Conservation (phyloP, 1,140 invertebrate species). For the Carcinoscorpius rotundicauda region DNA sequence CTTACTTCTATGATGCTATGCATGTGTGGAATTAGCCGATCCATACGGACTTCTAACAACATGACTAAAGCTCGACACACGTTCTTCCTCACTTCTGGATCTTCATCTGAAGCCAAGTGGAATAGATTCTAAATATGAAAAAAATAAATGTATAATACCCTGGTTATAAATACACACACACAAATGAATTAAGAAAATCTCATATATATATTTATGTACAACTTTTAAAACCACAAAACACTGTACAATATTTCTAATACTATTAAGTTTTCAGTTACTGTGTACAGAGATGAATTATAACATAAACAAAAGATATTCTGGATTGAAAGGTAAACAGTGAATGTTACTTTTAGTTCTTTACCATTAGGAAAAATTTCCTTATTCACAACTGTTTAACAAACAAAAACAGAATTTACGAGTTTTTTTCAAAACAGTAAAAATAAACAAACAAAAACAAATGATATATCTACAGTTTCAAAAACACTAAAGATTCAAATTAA, state of each 20-base stretch:
- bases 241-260: neutral
- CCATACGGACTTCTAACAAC: conserved; percentile 89
- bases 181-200: neutral
- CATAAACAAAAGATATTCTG: too few relatives aligned
- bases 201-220: conserved; percentile 1
- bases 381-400: too few relatives aligned
- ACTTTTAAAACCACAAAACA: neutral
- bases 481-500: conserved; percentile 13
- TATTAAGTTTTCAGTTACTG: too few relatives aligned
- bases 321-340: too few relatives aligned
- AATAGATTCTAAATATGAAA: conserved; percentile 44
- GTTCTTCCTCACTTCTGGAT: conserved; percentile 80
- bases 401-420: too few relatives aligned
- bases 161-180: neutral
- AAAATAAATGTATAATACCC: conserved; percentile 5
- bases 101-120: conserved; percentile 48
- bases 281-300: too few relatives aligned
- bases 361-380: too few relatives aligned
- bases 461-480: too few relatives aligned
- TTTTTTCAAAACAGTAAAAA: too few relatives aligned
- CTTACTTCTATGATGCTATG: conserved; percentile 84
- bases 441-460: too few relatives aligned
- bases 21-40: conserved; percentile 89
- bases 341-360: too few relatives aligned
- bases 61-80: conserved; percentile 94